Evolutionary conservation across 1,140 invertebrate genomes (phyloP), one percentile per base, ranked within the genome.

Genomic region (Drosophila leontia): DNA sequence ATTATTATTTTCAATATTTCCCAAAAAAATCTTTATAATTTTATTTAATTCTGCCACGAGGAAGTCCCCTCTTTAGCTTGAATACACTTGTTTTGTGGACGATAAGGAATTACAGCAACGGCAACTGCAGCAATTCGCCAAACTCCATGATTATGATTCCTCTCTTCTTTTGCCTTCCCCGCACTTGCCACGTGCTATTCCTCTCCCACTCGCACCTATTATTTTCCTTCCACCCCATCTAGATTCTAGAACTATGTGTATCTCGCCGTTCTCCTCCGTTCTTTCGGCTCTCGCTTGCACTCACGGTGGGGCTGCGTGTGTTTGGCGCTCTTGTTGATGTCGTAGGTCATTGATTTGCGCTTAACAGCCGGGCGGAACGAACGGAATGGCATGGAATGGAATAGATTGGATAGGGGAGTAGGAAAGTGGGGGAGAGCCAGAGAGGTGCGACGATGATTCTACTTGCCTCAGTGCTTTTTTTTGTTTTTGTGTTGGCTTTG

Each of bases 311-410:
- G 57, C 64, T 78, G 75, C 45, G 56, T 82, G 67, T 67, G 57
- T 42, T 48, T 71, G 45, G 53, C 57, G 82, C 59, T 87, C 72
- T 70, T 78, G 77, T 76, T 81, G 84, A 87, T 90, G 85, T 90
- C 85, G 85, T 90, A 90, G 85, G 85, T 90, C 85, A 90, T 90
- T 90, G 85, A 90, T 90, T 90, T 90, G 85, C 82, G 85, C 78
- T 90, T 88, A 87, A 90, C 85, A 70, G 72, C 63, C 71, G 65
- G 57, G 48, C 64, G 57, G 64, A 70, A 70, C 67, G 62, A 70
- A 70, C n/a, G 63, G 61, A 57, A 58, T n/a, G 35, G 26, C 4
- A 56, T 23, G 47, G 47, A 50, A 70, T 70, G 35, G 58, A 51
- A 62, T 42, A 37, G 39, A 45, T 32, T 53, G 12, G 19, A 64